Conservation (phyloP, 1,140 invertebrate genomes). For the Nephotettix cincticeps region DNA sequence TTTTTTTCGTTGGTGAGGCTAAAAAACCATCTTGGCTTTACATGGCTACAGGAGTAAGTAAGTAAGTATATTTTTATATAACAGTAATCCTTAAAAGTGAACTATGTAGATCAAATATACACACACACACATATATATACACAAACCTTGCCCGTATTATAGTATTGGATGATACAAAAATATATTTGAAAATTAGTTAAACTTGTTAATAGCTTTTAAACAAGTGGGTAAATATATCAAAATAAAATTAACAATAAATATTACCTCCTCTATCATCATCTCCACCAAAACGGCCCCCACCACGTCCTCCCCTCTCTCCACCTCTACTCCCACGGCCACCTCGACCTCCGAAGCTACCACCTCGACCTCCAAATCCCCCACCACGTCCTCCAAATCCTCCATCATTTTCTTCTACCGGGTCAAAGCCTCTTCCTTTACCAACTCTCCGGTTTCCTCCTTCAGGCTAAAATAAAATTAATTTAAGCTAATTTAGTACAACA, state of each 20-base stretch:
- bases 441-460: constrained; percentile 38
- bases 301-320: constrained; percentile 12
- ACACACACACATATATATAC: neutral
- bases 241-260: neutral
- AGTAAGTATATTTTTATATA: too few species aligned
- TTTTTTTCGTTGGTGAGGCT: too few species aligned
- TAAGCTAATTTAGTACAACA: neutral
- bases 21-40: too few species aligned
- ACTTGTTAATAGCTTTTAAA: neutral
- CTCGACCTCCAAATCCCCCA: constrained; percentile 26
- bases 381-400: constrained; percentile 30
- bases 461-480: constrained; percentile 30
- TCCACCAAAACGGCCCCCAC: constrained; percentile 17
- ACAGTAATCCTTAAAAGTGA: neutral
- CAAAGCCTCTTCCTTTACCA: constrained; percentile 37
- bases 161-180: too few species aligned
- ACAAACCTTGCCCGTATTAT: too few species aligned
- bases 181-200: neutral
- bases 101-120: neutral
- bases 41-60: too few species aligned
- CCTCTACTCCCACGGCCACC: neutral
- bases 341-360: constrained; percentile 3
- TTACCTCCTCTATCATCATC: constrained; percentile 3
- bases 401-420: constrained; percentile 3
- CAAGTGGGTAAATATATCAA: neutral